Evolutionary conservation across 2,113 vertebrate species (phyloP).

Genomic region (Abramis brama): DNA sequence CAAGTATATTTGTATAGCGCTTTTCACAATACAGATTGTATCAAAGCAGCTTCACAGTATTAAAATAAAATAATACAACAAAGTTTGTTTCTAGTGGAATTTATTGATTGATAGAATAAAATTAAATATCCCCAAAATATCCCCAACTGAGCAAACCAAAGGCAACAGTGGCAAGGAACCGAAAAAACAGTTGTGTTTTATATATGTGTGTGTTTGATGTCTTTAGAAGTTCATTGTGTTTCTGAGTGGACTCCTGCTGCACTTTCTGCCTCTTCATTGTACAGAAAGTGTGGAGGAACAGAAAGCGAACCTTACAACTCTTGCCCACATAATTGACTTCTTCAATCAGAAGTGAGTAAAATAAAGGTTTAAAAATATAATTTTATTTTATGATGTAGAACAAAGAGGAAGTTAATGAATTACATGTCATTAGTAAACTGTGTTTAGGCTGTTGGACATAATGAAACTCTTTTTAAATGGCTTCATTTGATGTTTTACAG

Average conservation of each 20-base stretch:
- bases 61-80: too few species aligned
- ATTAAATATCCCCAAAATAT: too few species aligned
- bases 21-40: too few species aligned
- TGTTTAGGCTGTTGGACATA: background rate
- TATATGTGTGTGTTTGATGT: background rate
- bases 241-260: background rate
- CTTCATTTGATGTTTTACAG: background rate
- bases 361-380: background rate
- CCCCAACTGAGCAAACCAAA: too few species aligned
- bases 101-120: too few species aligned
- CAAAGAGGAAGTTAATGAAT: background rate
- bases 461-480: background rate
- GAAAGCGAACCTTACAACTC: background rate
- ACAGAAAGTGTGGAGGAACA: background rate
- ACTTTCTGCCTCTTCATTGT: background rate
- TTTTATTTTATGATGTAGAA: background rate
- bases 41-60: too few species aligned
- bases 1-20: too few species aligned
- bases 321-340: background rate
- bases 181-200: too few species aligned
- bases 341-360: conserved; percentile 16
- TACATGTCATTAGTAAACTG: background rate
- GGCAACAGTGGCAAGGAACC: too few species aligned
- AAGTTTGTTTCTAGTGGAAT: too few species aligned
- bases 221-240: background rate